Evolutionary conservation across 2,888 invertebrate species (phyloP), one percentile per base, ranked within the genome.

Genomic region (Sarcophaga rosellei): DNA sequence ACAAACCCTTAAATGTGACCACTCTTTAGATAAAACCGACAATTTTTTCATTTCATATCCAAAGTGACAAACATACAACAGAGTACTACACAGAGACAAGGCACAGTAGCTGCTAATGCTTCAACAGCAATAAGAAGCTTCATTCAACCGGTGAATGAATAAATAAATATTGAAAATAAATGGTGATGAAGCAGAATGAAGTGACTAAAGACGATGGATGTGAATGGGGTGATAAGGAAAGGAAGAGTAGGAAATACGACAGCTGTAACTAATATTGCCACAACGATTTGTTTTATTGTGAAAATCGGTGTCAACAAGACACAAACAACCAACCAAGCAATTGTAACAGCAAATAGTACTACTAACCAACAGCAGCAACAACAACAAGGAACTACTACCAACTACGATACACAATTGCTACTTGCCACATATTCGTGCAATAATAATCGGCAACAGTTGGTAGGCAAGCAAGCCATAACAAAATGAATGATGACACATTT

Each of bases 271-370:
- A 66, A 66, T 63, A 63, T 75, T 63, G 69, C 70, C 44, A 35
- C 65, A 63, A 65, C 81, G 77, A 86, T 87, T 86, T 86, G 81
- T 81, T 87, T 86, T 86, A 79, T 81, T 78, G 81, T 61, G 53
- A 53, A 53, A 82, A 90, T 90, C 89, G 88, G 90, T 90, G 91
- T 90, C 90, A 90, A 88, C 89, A 88, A 88, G 81, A 82, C 35
- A 8, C 35, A 35, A 35, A 35, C 81, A 81, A 73, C 15, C 4
- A 53, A 81, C 83, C 83, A 62, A 65, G 66, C 79, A 81, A 79
- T 78, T 76, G 20, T 21, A 66, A 61, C 59, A 82, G 17, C 47
- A 53, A 25, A 69, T 47, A 74, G 69, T 25, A 70, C 45, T 59
- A 63, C 45, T n/a, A 21, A 25, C 17, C 65, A 61, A 35, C 23